Conservation (phyloP, 53 echinoderm and acorn worm genomes). For the Arbacia lixula region DNA sequence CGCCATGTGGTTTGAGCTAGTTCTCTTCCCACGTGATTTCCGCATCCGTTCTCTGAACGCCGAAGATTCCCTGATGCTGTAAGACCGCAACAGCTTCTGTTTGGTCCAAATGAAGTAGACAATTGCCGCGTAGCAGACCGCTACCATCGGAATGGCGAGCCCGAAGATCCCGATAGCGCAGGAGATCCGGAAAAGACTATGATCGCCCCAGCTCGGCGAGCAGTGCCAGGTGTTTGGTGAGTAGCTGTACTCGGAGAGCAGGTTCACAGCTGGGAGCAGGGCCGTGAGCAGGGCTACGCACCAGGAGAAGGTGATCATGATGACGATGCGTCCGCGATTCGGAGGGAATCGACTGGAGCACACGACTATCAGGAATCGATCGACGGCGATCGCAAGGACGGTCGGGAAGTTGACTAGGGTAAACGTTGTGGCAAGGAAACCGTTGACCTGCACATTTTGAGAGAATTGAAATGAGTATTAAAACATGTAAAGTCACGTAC, state of each 20-base stretch:
- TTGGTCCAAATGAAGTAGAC: conserved; percentile 47
- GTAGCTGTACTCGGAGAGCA: conserved; percentile 32
- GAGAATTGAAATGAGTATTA: no score
- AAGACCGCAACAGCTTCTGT: conserved; percentile 26
- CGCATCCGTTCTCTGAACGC: neutral
- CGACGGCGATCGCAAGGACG: conserved; percentile 40
- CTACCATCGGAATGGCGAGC: conserved; percentile 26
- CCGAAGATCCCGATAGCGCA: conserved; percentile 40
- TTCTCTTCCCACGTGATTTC: neutral
- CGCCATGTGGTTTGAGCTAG: neutral
- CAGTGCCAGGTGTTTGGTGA: conserved; percentile 48
- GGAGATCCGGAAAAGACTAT: conserved; percentile 20
- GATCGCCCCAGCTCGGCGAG: conserved; percentile 44
- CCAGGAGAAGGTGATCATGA: conserved; percentile 31
- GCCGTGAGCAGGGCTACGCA: conserved; percentile 1
- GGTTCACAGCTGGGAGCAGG: neutral
- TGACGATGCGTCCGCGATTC: conserved; percentile 4
- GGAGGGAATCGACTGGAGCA: conserved; percentile 42
- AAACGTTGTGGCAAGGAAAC: conserved; percentile 35
- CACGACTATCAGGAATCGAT: conserved; percentile 44
- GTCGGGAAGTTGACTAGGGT: conserved; percentile 35
- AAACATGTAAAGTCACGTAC: no score
- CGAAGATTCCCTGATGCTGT: conserved; percentile 8
- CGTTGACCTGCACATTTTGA: conserved; percentile 15
- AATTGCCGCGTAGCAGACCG: conserved; percentile 43